A percentile compares a stretch with the other conserved stretches of the same genome.
phyloP scores from a whole-genome alignment of 2,113 vertebrate species.

The Cariama cristata region DNA sequence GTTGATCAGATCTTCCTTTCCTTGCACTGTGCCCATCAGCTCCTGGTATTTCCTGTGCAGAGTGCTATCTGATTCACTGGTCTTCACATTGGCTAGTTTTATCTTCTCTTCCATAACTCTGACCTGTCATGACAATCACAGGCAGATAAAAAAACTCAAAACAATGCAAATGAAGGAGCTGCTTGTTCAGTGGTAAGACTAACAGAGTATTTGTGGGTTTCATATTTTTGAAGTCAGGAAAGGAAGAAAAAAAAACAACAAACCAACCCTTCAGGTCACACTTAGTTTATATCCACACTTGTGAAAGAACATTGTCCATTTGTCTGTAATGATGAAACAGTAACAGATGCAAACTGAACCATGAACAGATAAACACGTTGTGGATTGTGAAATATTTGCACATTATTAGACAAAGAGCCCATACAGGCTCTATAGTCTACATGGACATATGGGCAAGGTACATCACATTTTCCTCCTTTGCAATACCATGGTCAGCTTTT shows the following conservation, averaged over 20 bases:
- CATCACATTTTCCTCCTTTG: neutral
- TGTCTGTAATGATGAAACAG: neutral
- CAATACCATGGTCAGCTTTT: neutral
- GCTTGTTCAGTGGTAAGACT: neutral
- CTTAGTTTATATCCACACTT: neutral
- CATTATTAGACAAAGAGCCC: neutral
- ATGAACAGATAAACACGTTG: neutral
- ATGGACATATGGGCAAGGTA: neutral
- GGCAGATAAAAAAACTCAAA: neutral
- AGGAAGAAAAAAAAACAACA: neutral
- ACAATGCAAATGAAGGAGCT: neutral
- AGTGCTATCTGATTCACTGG: constrained; percentile 79
- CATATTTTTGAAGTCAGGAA: neutral
- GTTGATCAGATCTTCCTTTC: constrained; percentile 83
- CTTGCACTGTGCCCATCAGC: constrained; percentile 77
- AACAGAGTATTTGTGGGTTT: neutral
- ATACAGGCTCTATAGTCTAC: neutral
- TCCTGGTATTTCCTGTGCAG: constrained; percentile 84
- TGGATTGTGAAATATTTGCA: neutral
- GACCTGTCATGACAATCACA: constrained; percentile 73
- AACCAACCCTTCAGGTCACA: neutral
- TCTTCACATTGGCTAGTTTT: constrained; percentile 81
- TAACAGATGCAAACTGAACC: neutral
- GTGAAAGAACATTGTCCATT: neutral
- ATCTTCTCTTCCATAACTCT: constrained; percentile 87